phyloP scores from a whole-genome alignment of 2,797 vertebrate genomes.

The Australoheros facetus region DNA sequence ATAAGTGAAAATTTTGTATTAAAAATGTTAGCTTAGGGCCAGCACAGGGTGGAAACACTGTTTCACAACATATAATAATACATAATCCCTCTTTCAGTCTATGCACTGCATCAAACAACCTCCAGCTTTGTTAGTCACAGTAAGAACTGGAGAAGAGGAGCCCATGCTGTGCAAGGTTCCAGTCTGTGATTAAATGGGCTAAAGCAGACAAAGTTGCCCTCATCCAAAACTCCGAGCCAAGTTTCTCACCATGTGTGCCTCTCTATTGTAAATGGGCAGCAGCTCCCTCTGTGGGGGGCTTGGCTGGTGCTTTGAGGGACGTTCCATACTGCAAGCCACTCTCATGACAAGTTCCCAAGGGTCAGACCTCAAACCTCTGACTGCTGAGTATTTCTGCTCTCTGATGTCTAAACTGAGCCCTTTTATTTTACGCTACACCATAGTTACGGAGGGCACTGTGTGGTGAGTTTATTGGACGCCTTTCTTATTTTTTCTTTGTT shows the following conservation, averaged over 20 bases:
- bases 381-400: constrained; percentile 7
- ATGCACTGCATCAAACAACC: background rate
- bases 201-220: background rate
- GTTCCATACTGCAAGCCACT: background rate
- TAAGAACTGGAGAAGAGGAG: constrained; percentile 15
- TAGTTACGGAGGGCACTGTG: background rate
- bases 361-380: constrained; percentile 22
- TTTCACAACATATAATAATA: background rate
- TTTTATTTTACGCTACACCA: background rate
- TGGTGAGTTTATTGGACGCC: constrained; percentile 32
- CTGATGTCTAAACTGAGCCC: background rate
- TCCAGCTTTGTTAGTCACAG: background rate
- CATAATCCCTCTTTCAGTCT: background rate
- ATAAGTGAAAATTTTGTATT: too few species aligned
- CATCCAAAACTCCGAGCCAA: constrained; percentile 40
- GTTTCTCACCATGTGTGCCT: constrained; percentile 45
- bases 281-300: constrained; percentile 58
- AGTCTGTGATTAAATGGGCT: constrained; percentile 35
- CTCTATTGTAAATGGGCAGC: constrained; percentile 41
- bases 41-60: too few species aligned
- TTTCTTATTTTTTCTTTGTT: background rate
- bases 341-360: background rate
- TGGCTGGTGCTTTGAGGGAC: constrained; percentile 32
- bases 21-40: background rate
- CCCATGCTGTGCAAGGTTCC: constrained; percentile 16